These are phyloP conservation scores for Pituophis catenifer DNA, from an alignment of 2,113 vertebrate species.

Conservation along the genomic window DNA sequence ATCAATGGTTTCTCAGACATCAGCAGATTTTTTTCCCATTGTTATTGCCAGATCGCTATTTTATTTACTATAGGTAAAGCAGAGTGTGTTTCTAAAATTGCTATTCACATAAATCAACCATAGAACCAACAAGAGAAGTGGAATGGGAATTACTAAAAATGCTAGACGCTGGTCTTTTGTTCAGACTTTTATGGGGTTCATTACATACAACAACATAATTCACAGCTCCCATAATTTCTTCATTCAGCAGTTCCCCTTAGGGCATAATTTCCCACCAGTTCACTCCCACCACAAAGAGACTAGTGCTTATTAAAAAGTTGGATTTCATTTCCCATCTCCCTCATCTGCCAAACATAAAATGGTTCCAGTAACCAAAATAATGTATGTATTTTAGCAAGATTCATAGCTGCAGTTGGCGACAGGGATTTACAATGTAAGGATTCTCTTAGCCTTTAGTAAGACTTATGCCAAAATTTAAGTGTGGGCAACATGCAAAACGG, in stretches of 20 bases:
- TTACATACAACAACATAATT: background rate
- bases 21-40: constrained; percentile 39
- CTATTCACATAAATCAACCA: constrained; percentile 51
- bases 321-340: background rate
- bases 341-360: background rate
- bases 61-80: constrained; percentile 53
- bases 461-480: background rate
- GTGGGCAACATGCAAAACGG: background rate
- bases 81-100: constrained; percentile 43
- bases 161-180: constrained; percentile 43
- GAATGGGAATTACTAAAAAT: constrained; percentile 41
- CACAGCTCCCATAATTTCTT: constrained; percentile 28
- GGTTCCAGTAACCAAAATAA: background rate
- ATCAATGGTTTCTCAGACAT: constrained; percentile 51
- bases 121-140: constrained; percentile 38
- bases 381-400: background rate
- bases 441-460: background rate
- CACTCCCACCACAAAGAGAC: background rate
- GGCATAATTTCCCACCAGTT: background rate
- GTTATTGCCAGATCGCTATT: constrained; percentile 51
- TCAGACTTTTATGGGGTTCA: constrained; percentile 15
- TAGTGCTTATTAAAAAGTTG: background rate
- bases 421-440: background rate
- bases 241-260: constrained; percentile 7
- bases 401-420: background rate